phyloP scores from a whole-genome alignment of 2,797 vertebrate genomes.

The Zenarchopterus dispar region DNA sequence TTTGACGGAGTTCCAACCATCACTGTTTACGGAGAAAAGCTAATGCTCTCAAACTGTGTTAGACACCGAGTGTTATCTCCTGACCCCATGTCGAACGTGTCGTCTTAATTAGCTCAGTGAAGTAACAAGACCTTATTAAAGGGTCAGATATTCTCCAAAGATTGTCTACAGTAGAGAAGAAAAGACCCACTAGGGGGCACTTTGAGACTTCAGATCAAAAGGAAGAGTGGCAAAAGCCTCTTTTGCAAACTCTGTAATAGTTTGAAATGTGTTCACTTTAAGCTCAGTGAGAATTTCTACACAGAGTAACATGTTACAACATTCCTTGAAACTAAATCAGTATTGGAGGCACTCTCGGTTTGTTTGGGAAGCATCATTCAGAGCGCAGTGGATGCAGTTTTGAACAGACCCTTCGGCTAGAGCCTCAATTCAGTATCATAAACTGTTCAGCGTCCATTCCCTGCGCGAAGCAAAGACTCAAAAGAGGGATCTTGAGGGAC shows the following conservation, averaged over 20 bases:
- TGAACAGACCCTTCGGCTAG: background rate
- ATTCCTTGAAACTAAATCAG: background rate
- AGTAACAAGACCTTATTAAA: constrained; percentile 54
- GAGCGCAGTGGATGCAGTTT: background rate
- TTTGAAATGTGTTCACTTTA: constrained; percentile 19
- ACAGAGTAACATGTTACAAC: background rate
- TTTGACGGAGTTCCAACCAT: too few relatives aligned
- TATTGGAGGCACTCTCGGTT: background rate
- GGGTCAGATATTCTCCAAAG: constrained; percentile 45
- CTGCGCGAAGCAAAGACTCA: constrained; percentile 33
- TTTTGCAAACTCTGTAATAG: constrained; percentile 17
- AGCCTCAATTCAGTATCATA: background rate
- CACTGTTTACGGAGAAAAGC: constrained; percentile 50
- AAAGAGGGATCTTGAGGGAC: constrained; percentile 22
- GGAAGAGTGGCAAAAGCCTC: background rate
- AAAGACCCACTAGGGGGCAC: constrained; percentile 80
- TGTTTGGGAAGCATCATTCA: background rate
- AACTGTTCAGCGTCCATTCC: constrained; percentile 3
- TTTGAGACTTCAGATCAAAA: constrained; percentile 71
- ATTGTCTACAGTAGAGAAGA: constrained; percentile 17
- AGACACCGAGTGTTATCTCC: constrained; percentile 49
- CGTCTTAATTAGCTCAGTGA: constrained; percentile 66
- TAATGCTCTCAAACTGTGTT: constrained; percentile 49
- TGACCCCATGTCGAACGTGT: constrained; percentile 54
- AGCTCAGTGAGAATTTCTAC: constrained; percentile 3